Percentiles rank a stretch among this genome's conserved stretches.
phyloP scores from a whole-genome alignment of 2,888 invertebrate species.

The Sphaerophoria rueppellii region DNA sequence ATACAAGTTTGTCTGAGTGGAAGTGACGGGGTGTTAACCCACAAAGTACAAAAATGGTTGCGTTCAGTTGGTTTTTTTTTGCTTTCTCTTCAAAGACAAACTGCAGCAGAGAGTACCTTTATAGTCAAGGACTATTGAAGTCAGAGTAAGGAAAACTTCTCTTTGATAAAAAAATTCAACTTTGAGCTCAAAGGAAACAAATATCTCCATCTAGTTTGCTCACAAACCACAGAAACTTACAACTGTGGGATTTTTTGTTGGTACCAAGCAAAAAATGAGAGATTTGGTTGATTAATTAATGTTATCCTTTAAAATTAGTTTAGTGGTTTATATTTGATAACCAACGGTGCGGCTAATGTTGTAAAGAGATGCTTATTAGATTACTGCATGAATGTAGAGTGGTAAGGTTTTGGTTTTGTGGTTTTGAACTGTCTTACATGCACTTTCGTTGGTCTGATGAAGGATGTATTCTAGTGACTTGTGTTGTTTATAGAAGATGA shows the following conservation, averaged over 20 bases:
- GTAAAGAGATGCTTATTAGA: background rate
- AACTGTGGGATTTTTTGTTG: constrained; percentile 6
- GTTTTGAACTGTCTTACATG: background rate
- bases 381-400: background rate
- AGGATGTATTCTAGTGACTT: background rate
- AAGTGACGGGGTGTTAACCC: constrained; percentile 46
- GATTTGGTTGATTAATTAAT: constrained; percentile 40
- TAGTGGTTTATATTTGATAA: background rate
- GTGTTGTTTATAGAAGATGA: background rate
- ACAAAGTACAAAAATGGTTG: constrained; percentile 18
- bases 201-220: background rate
- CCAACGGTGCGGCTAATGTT: background rate
- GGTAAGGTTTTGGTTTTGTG: background rate
- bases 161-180: constrained; percentile 19
- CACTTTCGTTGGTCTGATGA: background rate
- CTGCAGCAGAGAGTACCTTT: background rate
- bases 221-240: constrained; percentile 29
- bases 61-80: constrained; percentile 7
- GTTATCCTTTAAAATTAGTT: constrained; percentile 13
- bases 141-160: constrained; percentile 13
- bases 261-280: background rate
- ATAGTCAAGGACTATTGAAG: constrained; percentile 41
- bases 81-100: constrained; percentile 5
- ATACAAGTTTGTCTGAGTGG: constrained; percentile 43
- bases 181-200: constrained; percentile 41